A percentile compares a stretch with the other conserved stretches of the same genome.
Evolutionary conservation across 2,888 invertebrate species (phyloP).

Genomic region (Drosophila mercatorum): DNA sequence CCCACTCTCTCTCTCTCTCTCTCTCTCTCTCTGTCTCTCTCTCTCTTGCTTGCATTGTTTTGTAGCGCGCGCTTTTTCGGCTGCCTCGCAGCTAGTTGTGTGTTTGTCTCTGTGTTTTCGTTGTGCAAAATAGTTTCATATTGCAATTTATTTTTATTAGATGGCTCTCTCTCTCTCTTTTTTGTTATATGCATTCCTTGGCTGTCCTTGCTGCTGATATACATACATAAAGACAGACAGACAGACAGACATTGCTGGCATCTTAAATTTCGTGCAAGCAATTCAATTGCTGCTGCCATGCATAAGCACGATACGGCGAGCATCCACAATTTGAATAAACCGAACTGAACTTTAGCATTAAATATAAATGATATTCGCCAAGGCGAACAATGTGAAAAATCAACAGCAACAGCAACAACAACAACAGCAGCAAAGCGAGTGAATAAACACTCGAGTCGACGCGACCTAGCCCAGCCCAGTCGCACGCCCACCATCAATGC

Average conservation of each 20-base stretch:
- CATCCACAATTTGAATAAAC: constrained; percentile 45
- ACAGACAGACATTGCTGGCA: not conserved
- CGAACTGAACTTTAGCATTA: constrained; percentile 53
- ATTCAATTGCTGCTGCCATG: constrained; percentile 17
- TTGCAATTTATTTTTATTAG: constrained; percentile 74
- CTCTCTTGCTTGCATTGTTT: constrained; percentile 28
- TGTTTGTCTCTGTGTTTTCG: constrained; percentile 4
- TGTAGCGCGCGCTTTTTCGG: constrained; percentile 15
- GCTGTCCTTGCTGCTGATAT: constrained; percentile 1
- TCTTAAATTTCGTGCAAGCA: constrained; percentile 32
- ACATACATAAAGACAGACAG: not conserved
- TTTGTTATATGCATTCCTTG: constrained; percentile 42
- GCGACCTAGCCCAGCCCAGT: constrained; percentile 5
- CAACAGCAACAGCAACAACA: constrained; percentile 25
- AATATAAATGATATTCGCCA: constrained; percentile 72
- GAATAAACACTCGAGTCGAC: constrained; percentile 39
- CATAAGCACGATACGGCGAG: constrained; percentile 20
- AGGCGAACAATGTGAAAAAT: constrained; percentile 55
- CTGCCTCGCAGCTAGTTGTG: constrained; percentile 15
- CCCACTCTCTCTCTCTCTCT: too few relatives aligned
- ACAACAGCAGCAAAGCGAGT: constrained; percentile 7
- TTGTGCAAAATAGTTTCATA: constrained; percentile 70
- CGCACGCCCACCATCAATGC: constrained; percentile 5
- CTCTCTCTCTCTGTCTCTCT: constrained; percentile 2
- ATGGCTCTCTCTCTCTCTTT: constrained; percentile 1